A percentile compares a stretch with the other conserved stretches of the same genome.
phyloP scores from a whole-genome alignment of 2,113 vertebrate species.

The Ctenomys sociabilis region DNA sequence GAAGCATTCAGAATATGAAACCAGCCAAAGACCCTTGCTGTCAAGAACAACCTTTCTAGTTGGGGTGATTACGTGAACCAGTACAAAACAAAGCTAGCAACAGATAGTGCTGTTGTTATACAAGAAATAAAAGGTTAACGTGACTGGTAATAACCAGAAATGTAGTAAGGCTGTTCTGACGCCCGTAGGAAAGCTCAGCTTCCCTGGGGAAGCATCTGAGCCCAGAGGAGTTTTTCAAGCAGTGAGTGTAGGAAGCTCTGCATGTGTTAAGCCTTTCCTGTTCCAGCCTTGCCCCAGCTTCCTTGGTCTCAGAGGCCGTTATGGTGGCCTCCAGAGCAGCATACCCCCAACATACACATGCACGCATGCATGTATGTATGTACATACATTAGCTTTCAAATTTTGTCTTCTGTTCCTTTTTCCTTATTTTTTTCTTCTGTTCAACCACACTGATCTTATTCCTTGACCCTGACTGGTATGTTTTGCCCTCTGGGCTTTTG shows the following conservation, averaged over 20 bases:
- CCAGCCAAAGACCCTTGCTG: not conserved
- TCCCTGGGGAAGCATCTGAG: not conserved
- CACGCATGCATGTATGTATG: too few relatives aligned
- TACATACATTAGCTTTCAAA: accelerated
- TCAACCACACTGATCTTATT: not conserved
- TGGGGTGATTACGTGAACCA: not conserved
- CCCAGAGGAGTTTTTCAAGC: not conserved
- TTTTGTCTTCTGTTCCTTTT: not conserved
- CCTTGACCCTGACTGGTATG: not conserved
- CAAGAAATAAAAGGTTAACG: not conserved
- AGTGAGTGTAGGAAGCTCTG: not conserved
- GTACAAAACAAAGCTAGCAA: not conserved
- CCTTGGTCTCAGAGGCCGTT: not conserved
- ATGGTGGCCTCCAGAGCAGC: not conserved
- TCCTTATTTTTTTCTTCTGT: not conserved
- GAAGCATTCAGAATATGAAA: not conserved
- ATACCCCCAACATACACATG: not conserved
- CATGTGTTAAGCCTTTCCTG: not conserved
- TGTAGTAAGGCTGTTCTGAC: not conserved
- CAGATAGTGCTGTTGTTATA: not conserved
- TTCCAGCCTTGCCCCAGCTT: not conserved
- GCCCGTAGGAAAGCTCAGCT: not conserved
- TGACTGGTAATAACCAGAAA: not conserved
- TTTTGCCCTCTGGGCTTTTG: not conserved
- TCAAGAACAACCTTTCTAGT: not conserved